Percentiles rank a stretch among this genome's conserved stretches.
phyloP scores from a whole-genome alignment of 2,113 vertebrate genomes.

The Oophaga pumilio region DNA sequence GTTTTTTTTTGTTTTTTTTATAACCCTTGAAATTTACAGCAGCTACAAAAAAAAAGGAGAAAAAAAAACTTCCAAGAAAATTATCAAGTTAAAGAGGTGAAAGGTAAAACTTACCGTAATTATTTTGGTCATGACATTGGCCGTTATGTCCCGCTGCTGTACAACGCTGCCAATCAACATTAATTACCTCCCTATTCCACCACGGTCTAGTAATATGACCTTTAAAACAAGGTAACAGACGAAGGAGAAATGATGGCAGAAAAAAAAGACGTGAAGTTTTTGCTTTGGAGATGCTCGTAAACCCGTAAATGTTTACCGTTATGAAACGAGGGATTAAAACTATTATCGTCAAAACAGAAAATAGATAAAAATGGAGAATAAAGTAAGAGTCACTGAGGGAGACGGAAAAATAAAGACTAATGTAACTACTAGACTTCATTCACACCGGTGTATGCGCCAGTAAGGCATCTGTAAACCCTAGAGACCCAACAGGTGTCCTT shows the following conservation, averaged over 20 bases:
- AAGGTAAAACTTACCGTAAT: background rate
- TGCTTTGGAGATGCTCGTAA: background rate
- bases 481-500: background rate
- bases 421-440: background rate
- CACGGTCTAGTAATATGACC: background rate
- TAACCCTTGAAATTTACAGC: background rate
- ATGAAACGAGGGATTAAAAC: background rate
- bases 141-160: background rate
- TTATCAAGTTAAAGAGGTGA: background rate
- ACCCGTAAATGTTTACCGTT: conserved; percentile 1
- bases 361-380: background rate
- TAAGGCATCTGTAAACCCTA: background rate
- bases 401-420: background rate
- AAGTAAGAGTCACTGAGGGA: background rate
- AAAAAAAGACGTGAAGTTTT: background rate
- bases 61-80: background rate
- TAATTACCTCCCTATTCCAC: background rate
- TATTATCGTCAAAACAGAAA: conserved; percentile 11
- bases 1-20: background rate
- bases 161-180: background rate
- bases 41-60: too few relatives aligned
- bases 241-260: background rate
- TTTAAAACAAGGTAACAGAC: background rate
- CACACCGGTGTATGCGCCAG: background rate
- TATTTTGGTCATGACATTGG: background rate